Evolutionary conservation across 1,140 invertebrate species (phyloP), one percentile per base, ranked within the genome.

Genomic region (Nephila pilipes): DNA sequence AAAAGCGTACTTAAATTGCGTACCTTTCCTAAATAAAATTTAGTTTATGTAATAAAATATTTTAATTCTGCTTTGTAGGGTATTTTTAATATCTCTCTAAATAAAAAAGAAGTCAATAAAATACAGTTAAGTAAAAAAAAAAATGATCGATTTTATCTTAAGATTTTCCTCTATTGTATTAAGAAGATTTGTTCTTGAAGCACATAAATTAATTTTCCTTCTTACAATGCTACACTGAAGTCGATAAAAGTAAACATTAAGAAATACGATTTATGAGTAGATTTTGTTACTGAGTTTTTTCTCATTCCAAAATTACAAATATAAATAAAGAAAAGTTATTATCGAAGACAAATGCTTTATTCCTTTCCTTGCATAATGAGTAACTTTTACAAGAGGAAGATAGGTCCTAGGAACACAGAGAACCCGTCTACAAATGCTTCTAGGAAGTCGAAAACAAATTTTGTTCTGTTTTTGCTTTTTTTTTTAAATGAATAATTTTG

Each of bases 281-380:
- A 25, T 81, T 81, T 81, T 29, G 20, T 55, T 25, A 16, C 80
- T 8, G 2, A 18, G 0, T 46, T 87, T 87, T 63, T 87, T 22
- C 16, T 36, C 32, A 32, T 87, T 60, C 10, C 29, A 38, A 88
- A 88, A 88, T 88, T 88, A 88, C 57, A 88, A 69, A 75, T 32
- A 69, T 88, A 88, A 75, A 88, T 87, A 87, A 88, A 46, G 63
- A 75, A 88, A 88, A 54, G 36, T 88, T 69, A 88, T 88, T 88
- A 88, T 29, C 87, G 63, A 88, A 88, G 63, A 88, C 63, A 75
- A 88, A 88, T 88, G 87, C 58, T 54, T 75, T 46, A 14, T 54
- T 88, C 63, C 32, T 46, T 65, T 16, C 14, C 18, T 54, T 88
- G 87, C 87, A 75, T 75, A 69, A 88, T 88, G 58, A 65, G 38